Percentiles rank a stretch among this genome's conserved stretches.
Conservation (phyloP, 1,140 invertebrate genomes). For the Pseudomyrmex cubaensis region DNA sequence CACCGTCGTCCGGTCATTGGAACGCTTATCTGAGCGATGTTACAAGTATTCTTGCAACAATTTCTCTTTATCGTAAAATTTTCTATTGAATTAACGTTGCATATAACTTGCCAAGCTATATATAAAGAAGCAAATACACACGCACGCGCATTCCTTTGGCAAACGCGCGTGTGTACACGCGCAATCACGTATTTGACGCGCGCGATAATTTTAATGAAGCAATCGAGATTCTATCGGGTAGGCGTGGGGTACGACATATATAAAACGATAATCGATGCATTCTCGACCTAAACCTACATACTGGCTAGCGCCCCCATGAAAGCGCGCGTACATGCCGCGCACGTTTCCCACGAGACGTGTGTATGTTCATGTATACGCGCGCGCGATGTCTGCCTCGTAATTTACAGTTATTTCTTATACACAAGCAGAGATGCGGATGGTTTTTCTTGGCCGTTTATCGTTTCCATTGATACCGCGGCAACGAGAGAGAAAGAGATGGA, state of each 20-base stretch:
- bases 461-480: conserved; percentile 29
- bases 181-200: background rate
- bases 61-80: too few relatives aligned
- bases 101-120: too few relatives aligned
- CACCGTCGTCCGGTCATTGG: too few relatives aligned
- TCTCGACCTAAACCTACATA: conserved; percentile 76
- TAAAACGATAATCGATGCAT: conserved; percentile 73
- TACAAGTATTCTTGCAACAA: too few relatives aligned
- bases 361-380: background rate
- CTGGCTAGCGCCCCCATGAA: conserved; percentile 46
- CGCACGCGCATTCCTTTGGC: too few relatives aligned
- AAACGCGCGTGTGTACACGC: background rate
- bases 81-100: too few relatives aligned
- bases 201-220: conserved; percentile 29
- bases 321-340: conserved; percentile 61
- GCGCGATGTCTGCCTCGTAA: conserved; percentile 64
- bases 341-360: conserved; percentile 63
- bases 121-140: background rate
- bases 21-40: too few relatives aligned
- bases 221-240: conserved; percentile 47
- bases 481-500: conserved; percentile 23
- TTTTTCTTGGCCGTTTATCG: conserved; percentile 27
- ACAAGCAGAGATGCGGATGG: conserved; percentile 48
- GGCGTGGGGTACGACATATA: conserved; percentile 57
- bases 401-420: conserved; percentile 74